Evolutionary conservation across 1,140 invertebrate species (phyloP).

Genomic region (Eumeta japonica): DNA sequence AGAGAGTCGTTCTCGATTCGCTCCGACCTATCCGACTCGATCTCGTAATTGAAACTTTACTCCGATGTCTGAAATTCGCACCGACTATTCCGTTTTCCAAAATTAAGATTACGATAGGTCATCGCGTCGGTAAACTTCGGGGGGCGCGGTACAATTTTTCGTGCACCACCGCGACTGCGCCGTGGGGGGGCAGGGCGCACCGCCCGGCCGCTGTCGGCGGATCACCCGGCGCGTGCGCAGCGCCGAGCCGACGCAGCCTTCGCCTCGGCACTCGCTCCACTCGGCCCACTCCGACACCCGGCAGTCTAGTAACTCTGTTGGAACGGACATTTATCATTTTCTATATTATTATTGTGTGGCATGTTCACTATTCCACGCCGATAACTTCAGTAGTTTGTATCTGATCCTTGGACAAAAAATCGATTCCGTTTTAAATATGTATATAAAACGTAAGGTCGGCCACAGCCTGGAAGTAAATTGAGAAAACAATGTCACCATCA

Average conservation of each 20-base stretch:
- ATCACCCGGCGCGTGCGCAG: slow-evolving; percentile 72
- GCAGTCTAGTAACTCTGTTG: slow-evolving; percentile 65
- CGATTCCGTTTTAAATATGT: too few relatives aligned
- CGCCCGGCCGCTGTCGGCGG: slow-evolving; percentile 73
- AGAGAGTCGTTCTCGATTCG: too few relatives aligned
- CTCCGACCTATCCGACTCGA: slow-evolving; percentile 9
- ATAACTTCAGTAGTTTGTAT: too few relatives aligned
- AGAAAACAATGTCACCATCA: too few relatives aligned
- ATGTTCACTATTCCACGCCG: neutral
- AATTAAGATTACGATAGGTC: slow-evolving; percentile 43
- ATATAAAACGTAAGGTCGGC: too few relatives aligned
- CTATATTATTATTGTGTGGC: neutral
- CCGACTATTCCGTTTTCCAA: too few relatives aligned
- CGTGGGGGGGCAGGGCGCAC: slow-evolving; percentile 75
- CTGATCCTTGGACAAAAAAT: too few relatives aligned
- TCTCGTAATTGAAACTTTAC: slow-evolving; percentile 10
- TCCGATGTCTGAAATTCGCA: too few relatives aligned
- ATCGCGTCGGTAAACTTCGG: slow-evolving; percentile 38
- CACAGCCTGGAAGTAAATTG: too few relatives aligned
- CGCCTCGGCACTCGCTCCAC: slow-evolving; percentile 82
- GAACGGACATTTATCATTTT: neutral
- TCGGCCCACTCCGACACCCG: slow-evolving; percentile 83
- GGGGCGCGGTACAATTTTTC: slow-evolving; percentile 47
- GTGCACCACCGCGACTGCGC: slow-evolving; percentile 86
- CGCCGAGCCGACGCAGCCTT: slow-evolving; percentile 81